Base-by-base conservation (phyloP, 2,113 vertebrate genomes). In the Mormyrus lacerda region DNA sequence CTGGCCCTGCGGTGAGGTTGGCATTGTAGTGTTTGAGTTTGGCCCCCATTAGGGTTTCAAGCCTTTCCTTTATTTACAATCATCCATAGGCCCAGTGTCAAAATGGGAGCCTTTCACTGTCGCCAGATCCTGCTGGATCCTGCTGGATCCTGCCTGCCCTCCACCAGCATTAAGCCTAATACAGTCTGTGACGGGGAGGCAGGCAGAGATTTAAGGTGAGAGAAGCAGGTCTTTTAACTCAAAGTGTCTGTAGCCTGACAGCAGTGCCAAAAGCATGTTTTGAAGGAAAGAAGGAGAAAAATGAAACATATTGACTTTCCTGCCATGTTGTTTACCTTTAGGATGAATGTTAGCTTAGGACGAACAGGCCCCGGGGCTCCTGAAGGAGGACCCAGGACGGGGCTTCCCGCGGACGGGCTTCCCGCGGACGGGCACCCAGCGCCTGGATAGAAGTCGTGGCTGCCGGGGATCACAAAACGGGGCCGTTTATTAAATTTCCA, bases 11-110 rank as follows among this genome's bases (percentile, higher is more conserved):
- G 35, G 15, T 76, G 50, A 91, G 94, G 93, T 93, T 50, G 42
- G 17, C 53, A 50, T 10, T 48, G 95, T 93, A 91, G 93, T 93
- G 93, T 94, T 94, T 94, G 92, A 92, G 88, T 92, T 94, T 39
- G 35, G 27, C 31, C 92, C 93, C 17, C 92, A 93, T 93, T 93
- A 93, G 94, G 93, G 94, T 92, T 95, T 95, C 94, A 95, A 95
- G 94, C 91, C 93, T 96, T 96, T 96, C 94, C 95, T 96, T 95
- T 95, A 96, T 96, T 95, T 96, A 95, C 95, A 94, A 93, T 93
- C 92, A 92, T 91, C 94, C 92, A 94, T 94, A 95, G 92, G 92
- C 93, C 94, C 93, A 94, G 94, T 94, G 95, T 96, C 69, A 76
- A 76, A 31, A 17, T 39, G 69, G 69, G 13, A 17, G 35, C 93